Base-by-base conservation (phyloP, 2,888 invertebrate genomes). In the Druceiella hillmani region DNA sequence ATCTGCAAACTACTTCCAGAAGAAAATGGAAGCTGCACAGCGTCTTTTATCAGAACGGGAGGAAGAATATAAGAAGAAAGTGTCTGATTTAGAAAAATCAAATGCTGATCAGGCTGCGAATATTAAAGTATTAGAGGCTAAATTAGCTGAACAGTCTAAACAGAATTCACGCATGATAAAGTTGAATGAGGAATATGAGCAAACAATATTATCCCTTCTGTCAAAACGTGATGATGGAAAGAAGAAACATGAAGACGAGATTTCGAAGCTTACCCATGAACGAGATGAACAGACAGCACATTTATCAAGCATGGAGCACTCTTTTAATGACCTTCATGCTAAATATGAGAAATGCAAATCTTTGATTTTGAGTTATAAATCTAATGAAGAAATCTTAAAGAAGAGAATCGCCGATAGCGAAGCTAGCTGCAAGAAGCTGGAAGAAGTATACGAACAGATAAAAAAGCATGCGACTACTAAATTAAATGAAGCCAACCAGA, bases 381-480 rank as follows among this genome's bases (percentile, higher is more conserved):
- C 71, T 3, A 71, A 73, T 33, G 86, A 89, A 63, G 83, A 84
- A 37, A 73, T 78, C 22, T 73, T 82, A 41, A 78, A 76, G 53
- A 74, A 78, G 54, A 79, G 81, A 45, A 71, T 87, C 5, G 71
- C 76, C 48, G 78, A 81, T 31, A 81, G 82, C 51, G 80, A 86
- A 58, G 77, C 76, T 32, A 82, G 79, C 38, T 64, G 87, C 13
- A 69, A 76, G 41, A 81, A 59, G 73, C 81, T 89, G 62, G 87
- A 91, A 55, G 83, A 82, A 46, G 85, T 87, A 60, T 90, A 92
- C 57, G 87, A 89, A 49, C 76, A 83, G 48, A 72, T 95, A 46
- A 91, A 90, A 63, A 81, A 83, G 50, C 90, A 94, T 58, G 93
- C 94, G 16, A 87, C 89, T 58, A 80, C 85, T 36, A 91, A 92